A percentile compares a stretch with the other conserved stretches of the same genome.
These are phyloP conservation scores for Sorex araneus DNA, from an alignment of 2,113 vertebrate genomes.

Conservation along the genomic window DNA sequence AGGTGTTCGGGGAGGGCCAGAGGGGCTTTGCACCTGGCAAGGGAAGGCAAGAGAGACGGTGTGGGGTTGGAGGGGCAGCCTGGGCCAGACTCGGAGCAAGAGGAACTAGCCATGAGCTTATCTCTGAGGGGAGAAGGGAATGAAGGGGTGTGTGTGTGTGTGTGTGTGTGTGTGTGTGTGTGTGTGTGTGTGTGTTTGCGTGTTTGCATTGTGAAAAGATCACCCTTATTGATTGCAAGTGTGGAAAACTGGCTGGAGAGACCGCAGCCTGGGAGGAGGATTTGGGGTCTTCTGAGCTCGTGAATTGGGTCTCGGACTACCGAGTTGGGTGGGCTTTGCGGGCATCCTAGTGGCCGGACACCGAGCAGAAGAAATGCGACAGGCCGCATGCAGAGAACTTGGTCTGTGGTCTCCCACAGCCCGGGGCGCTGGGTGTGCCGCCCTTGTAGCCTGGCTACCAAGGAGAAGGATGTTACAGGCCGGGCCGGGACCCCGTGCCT, in stretches of 20 bases:
- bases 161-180: no score
- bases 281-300: background rate
- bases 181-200: background rate
- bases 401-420: background rate
- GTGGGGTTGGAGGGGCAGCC: background rate
- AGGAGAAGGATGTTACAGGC: background rate
- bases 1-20: background rate
- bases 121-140: background rate
- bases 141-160: slow-evolving; percentile 31
- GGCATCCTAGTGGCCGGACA: background rate
- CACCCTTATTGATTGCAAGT: slow-evolving; percentile 7
- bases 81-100: background rate
- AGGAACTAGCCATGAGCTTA: background rate
- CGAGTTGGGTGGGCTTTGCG: background rate
- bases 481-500: background rate
- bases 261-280: background rate
- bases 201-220: slow-evolving; percentile 71
- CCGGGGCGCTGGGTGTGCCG: background rate
- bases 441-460: background rate
- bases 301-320: slow-evolving; percentile 12
- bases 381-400: background rate
- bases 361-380: background rate
- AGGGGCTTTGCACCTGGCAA: background rate
- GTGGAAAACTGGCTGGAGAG: background rate
- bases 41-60: background rate